phyloP scores from a whole-genome alignment of 1,140 invertebrate genomes.

The Drosophila virilis region DNA sequence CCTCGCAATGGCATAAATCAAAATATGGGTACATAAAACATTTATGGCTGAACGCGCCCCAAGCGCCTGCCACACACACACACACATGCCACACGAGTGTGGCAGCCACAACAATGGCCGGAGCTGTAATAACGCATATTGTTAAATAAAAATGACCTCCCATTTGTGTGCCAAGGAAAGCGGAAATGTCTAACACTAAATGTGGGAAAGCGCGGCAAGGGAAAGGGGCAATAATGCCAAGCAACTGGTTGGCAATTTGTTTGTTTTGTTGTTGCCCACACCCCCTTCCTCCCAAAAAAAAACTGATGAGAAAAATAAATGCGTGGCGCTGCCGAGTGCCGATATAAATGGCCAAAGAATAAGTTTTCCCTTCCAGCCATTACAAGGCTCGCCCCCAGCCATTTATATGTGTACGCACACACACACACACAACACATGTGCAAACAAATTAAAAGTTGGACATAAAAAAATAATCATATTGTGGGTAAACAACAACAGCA shows the following conservation, averaged over 20 bases:
- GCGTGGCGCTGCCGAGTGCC: constrained; percentile 46
- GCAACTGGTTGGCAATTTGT: constrained; percentile 75
- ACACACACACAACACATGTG: constrained; percentile 47
- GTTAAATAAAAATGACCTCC: constrained; percentile 67
- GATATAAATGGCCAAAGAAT: constrained; percentile 46
- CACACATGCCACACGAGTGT: constrained; percentile 12
- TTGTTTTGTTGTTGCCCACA: constrained; percentile 11
- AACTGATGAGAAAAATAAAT: constrained; percentile 43
- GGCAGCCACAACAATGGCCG: constrained; percentile 10
- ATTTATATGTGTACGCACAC: constrained; percentile 2
- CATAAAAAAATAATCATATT: constrained; percentile 81
- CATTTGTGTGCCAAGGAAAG: constrained; percentile 56
- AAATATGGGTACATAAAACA: constrained; percentile 78
- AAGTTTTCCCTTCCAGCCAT: constrained; percentile 11
- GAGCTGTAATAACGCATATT: constrained; percentile 44
- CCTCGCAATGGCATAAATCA: constrained; percentile 61
- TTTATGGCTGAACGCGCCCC: constrained; percentile 44
- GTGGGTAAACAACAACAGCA: constrained; percentile 58
- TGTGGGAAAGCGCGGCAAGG: not conserved
- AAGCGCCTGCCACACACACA: constrained; percentile 17
- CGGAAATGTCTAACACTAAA: constrained; percentile 66
- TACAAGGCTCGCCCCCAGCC: not conserved
- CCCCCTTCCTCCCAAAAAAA: not conserved
- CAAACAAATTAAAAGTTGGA: constrained; percentile 80
- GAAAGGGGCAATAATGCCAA: constrained; percentile 29